Evolutionary conservation across 2,888 invertebrate genomes (phyloP).

Genomic region (Cybosia mesomella): DNA sequence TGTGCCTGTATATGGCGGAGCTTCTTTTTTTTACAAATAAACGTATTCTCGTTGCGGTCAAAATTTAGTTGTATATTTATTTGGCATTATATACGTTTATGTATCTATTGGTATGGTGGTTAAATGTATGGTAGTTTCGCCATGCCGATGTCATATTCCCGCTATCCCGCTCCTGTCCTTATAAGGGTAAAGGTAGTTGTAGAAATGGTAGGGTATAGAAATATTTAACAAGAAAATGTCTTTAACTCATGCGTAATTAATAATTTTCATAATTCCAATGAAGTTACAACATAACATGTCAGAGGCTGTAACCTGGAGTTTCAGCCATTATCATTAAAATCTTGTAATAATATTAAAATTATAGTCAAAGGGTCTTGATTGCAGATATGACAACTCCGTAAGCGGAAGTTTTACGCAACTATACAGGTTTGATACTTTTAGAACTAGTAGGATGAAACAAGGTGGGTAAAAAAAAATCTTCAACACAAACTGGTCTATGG

Average conservation of each 20-base stretch:
- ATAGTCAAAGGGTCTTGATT: background rate
- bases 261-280: background rate
- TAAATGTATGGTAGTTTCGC: conserved; percentile 26
- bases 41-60: conserved; percentile 33
- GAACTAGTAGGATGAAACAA: no score
- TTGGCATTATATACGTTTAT: conserved; percentile 41
- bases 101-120: conserved; percentile 46
- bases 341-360: background rate
- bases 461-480: background rate
- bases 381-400: background rate
- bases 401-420: background rate
- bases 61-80: conserved; percentile 45
- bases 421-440: background rate
- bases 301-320: background rate
- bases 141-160: conserved; percentile 28
- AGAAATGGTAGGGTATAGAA: background rate
- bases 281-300: background rate
- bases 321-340: no score
- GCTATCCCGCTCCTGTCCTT: conserved; percentile 31
- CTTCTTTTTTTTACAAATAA: conserved; percentile 29
- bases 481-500: no score
- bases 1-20: conserved; percentile 29
- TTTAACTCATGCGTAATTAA: background rate
- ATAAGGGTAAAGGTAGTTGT: background rate
- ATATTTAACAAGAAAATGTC: no score